Base-by-base conservation (phyloP, 2,797 vertebrate species). In the Cottoperca gobio region DNA sequence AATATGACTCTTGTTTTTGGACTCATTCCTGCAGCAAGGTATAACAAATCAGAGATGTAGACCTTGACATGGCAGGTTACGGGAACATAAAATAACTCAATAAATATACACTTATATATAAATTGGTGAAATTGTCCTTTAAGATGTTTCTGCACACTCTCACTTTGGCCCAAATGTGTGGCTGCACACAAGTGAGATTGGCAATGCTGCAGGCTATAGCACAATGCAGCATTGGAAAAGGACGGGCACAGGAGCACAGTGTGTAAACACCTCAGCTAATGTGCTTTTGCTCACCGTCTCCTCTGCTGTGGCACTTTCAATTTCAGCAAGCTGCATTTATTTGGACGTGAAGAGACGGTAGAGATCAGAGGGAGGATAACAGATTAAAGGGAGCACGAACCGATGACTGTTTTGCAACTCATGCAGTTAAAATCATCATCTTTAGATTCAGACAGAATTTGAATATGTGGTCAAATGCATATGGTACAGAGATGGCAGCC, bases 381-480 rank as follows among this genome's bases (percentile, higher is more conserved):
- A 31, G 65, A 70, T 31, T 1, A 52, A 53, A 5, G 16, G 12
- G 19, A 46, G 24, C 31, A 50, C 37, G 19, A 58, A 43, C 13
- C 4, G 28, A 48, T 43, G 8, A 24, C 1, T 14, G 11, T 42
- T 76, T 68, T 79, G 23, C 26, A 60, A 2, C 40, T 8, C 48
- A 24, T 16, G 46, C 70, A 86, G 82, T 86, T 82, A 57, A 52
- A 76, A 69, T 48, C 26, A 39, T 48, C 42, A 77, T 73, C 28
- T 43, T 53, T 49, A 8, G 8, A 13, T 64, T 58, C 50, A 50
- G 70, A 14, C 69, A 49, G 73, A 78, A 67, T 86, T 52, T 74
- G 59, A 91, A 90, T n/a, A n/a, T 85, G 86, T 87, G 84, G 90
- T 88, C 86, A 88, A 82, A 86, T 83, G 82, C 75, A 81, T 76